Conservation (phyloP, 1,140 invertebrate genomes). For the Drosophila fuyamai region DNA sequence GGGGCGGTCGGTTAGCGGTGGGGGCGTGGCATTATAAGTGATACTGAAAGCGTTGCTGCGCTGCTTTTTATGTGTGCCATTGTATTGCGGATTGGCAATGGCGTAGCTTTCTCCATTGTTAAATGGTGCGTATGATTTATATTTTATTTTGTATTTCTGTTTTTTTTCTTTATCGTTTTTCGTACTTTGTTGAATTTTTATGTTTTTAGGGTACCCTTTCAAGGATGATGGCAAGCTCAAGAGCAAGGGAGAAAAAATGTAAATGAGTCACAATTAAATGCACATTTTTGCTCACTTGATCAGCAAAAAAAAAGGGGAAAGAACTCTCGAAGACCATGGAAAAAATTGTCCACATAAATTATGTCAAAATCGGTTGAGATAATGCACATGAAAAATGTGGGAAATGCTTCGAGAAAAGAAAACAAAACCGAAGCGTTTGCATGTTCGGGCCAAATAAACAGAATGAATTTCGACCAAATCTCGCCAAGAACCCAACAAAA, state of each 20-base stretch:
- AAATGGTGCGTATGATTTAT: conserved; percentile 82
- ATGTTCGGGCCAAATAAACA: conserved; percentile 76
- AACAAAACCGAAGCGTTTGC: conserved; percentile 54
- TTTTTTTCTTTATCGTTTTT: conserved; percentile 47
- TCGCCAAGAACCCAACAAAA: conserved; percentile 30
- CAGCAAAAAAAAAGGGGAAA: conserved; percentile 3
- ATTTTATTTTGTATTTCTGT: conserved; percentile 68
- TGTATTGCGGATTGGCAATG: conserved; percentile 68
- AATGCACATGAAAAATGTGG: conserved; percentile 78
- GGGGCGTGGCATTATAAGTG: conserved; percentile 68
- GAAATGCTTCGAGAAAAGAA: conserved; percentile 43
- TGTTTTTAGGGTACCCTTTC: conserved; percentile 25
- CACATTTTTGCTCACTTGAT: conserved; percentile 57
- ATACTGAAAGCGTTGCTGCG: conserved; percentile 75
- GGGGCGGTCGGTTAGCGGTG: not conserved
- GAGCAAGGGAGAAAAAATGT: conserved; percentile 36
- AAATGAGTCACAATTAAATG: conserved; percentile 62
- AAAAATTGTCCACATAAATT: conserved; percentile 66
- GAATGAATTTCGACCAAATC: conserved; percentile 65
- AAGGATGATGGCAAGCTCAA: conserved; percentile 2
- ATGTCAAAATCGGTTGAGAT: conserved; percentile 63
- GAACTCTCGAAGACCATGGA: conserved; percentile 18
- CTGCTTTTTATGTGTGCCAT: conserved; percentile 71
- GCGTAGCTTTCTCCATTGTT: conserved; percentile 69
- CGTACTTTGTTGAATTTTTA: conserved; percentile 23